phyloP scores from a whole-genome alignment of 2,888 invertebrate species.

The Lapara coniferarum region DNA sequence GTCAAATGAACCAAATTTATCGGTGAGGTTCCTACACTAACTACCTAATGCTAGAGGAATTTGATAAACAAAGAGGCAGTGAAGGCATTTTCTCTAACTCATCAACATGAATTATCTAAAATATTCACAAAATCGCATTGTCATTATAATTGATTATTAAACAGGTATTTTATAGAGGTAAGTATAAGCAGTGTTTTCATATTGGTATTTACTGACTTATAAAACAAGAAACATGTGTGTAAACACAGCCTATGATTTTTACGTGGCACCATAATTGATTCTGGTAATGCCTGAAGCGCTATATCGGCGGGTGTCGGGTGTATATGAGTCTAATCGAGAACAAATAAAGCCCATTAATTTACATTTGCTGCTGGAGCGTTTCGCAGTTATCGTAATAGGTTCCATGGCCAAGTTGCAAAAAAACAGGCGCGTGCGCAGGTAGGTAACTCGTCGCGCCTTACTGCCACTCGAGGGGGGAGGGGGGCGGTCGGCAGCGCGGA shows the following conservation, averaged over 20 bases:
- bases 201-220: neutral
- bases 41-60: neutral
- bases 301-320: constrained; percentile 14
- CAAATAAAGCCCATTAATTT: constrained; percentile 74
- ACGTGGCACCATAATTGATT: constrained; percentile 3
- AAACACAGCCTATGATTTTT: constrained; percentile 15
- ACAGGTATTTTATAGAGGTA: too few relatives aligned
- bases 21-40: neutral
- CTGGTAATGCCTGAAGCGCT: constrained; percentile 17
- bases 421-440: constrained; percentile 78
- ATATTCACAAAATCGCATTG: neutral
- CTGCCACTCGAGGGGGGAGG: constrained; percentile 57
- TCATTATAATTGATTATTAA: too few relatives aligned
- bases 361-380: constrained; percentile 73
- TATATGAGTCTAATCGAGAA: constrained; percentile 56
- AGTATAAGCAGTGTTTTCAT: neutral
- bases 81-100: neutral
- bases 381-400: constrained; percentile 79
- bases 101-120: neutral
- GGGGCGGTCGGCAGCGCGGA: constrained; percentile 55
- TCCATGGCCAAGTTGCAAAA: constrained; percentile 83
- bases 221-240: constrained; percentile 1
- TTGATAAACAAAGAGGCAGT: neutral
- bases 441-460: constrained; percentile 62
- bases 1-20: neutral